phyloP scores from a whole-genome alignment of 1,140 invertebrate species.

The Brachionus calyciflorus region DNA sequence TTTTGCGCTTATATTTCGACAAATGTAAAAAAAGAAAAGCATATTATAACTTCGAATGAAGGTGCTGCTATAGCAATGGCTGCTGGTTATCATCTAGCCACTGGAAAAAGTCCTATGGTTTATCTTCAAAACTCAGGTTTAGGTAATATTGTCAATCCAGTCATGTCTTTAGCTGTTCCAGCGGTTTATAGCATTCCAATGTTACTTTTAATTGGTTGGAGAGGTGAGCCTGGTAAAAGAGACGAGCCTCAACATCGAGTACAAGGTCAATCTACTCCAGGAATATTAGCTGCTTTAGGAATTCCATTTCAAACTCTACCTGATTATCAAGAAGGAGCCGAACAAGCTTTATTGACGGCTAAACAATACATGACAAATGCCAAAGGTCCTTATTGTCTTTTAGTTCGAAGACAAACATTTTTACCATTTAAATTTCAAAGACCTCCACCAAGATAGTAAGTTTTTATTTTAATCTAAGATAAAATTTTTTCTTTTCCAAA shows the following conservation, averaged over 20 bases:
- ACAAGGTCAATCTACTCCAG: constrained; percentile 61
- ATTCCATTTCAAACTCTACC: constrained; percentile 62
- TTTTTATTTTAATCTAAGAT: no score
- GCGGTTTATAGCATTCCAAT: constrained; percentile 62
- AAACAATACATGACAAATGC: constrained; percentile 59
- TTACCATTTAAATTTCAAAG: constrained; percentile 55
- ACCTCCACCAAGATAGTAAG: constrained; percentile 1
- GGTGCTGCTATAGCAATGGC: constrained; percentile 61
- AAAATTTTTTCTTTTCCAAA: no score
- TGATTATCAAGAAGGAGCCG: constrained; percentile 60
- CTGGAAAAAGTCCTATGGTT: constrained; percentile 59
- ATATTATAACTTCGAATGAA: constrained; percentile 62
- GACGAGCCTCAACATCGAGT: constrained; percentile 62
- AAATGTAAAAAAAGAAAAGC: constrained; percentile 53
- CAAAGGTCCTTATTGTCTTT: constrained; percentile 59
- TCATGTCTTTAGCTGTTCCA: constrained; percentile 60
- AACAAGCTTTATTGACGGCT: constrained; percentile 58
- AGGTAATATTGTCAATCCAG: constrained; percentile 62
- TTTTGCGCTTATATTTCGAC: constrained; percentile 62
- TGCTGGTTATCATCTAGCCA: constrained; percentile 61
- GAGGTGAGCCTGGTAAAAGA: constrained; percentile 62
- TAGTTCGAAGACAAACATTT: constrained; percentile 62
- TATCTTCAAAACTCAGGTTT: constrained; percentile 63
- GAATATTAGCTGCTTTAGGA: constrained; percentile 59
- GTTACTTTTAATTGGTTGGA: constrained; percentile 62